These are phyloP conservation scores for Anseranas semipalmata DNA, from an alignment of 2,113 vertebrate species.

Conservation along the genomic window DNA sequence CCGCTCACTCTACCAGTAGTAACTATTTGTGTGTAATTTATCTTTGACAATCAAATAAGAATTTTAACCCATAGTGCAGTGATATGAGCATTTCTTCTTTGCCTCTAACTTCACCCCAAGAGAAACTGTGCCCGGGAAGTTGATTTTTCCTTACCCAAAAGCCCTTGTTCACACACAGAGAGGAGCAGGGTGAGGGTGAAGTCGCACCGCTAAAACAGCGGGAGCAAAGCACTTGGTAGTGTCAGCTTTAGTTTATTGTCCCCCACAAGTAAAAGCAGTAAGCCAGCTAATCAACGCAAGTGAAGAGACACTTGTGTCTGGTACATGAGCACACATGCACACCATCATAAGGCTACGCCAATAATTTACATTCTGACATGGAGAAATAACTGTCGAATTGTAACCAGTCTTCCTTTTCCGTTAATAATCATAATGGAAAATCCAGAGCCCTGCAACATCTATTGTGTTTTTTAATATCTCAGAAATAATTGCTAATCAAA, in stretches of 20 bases:
- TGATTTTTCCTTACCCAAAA: not conserved
- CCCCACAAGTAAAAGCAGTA: not conserved
- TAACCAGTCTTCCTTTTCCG: not conserved
- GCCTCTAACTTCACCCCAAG: not conserved
- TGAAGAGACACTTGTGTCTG: not conserved
- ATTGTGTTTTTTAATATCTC: slow-evolving; percentile 71
- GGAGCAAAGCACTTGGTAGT: not conserved
- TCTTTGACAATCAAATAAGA: slow-evolving; percentile 17
- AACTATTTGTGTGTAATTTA: slow-evolving; percentile 2
- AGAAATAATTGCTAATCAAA: slow-evolving; percentile 77
- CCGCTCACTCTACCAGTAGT: not conserved
- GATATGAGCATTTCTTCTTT: not conserved
- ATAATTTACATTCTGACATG: not conserved
- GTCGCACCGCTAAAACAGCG: not conserved
- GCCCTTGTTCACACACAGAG: not conserved
- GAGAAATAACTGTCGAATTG: slow-evolving; percentile 22
- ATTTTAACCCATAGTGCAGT: not conserved
- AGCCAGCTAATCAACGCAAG: not conserved
- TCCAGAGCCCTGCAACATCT: slow-evolving; percentile 54
- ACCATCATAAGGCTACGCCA: not conserved
- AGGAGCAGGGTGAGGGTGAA: not conserved
- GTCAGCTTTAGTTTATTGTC: not conserved
- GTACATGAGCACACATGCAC: not conserved
- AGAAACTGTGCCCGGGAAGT: not conserved
- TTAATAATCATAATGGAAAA: slow-evolving; percentile 37